Evolutionary conservation across 2,113 vertebrate genomes (phyloP).

Genomic region (Astur gentilis): DNA sequence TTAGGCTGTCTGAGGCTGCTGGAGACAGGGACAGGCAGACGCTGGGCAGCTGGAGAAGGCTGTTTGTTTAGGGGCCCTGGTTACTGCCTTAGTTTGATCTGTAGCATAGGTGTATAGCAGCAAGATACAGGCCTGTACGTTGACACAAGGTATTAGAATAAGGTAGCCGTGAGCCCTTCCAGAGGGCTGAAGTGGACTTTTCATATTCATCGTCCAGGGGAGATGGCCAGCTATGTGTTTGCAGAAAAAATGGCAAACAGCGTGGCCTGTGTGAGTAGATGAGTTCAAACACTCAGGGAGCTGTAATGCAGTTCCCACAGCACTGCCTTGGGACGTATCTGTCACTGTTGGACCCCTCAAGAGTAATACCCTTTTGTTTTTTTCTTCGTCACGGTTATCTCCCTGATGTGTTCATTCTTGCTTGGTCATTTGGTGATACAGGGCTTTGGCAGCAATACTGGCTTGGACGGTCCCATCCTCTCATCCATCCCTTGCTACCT

Average conservation of each 20-base stretch:
- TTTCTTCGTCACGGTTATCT: background rate
- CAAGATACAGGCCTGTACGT: accelerated
- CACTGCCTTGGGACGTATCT: background rate
- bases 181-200: background rate
- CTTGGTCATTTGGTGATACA: background rate
- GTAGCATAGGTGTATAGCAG: background rate
- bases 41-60: background rate
- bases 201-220: accelerated
- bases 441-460: background rate
- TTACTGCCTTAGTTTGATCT: background rate
- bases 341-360: background rate
- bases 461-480: background rate
- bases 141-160: too few relatives aligned
- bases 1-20: background rate
- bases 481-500: background rate
- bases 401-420: background rate
- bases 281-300: background rate
- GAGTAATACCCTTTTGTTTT: background rate
- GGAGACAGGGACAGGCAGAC: background rate
- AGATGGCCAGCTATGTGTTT: background rate
- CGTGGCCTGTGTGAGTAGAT: background rate
- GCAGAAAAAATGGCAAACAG: background rate
- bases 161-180: background rate
- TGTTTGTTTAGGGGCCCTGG: background rate
- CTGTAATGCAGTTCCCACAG: background rate